A percentile compares a stretch with the other conserved stretches of the same genome.
These are phyloP conservation scores for Corythoichthys haematopterus DNA, from an alignment of 2,113 vertebrate genomes.

Conservation along the genomic window DNA sequence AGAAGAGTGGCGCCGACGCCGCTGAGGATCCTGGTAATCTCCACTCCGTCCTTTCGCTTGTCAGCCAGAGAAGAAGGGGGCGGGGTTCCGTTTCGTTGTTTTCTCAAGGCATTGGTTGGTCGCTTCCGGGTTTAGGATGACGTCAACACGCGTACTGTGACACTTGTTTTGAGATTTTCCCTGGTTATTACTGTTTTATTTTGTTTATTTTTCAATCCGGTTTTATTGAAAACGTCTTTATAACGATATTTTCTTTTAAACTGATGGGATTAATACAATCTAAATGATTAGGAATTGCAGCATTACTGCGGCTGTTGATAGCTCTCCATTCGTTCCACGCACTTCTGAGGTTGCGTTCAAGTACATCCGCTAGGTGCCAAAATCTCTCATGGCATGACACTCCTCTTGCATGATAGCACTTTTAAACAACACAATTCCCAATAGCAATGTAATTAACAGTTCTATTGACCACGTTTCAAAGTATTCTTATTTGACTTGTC, in stretches of 20 bases:
- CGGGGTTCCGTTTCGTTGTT: constrained; percentile 31
- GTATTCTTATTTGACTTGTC: background rate
- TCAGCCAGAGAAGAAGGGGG: constrained; percentile 57
- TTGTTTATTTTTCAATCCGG: background rate
- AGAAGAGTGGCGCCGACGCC: constrained; percentile 25
- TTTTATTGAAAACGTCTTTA: background rate
- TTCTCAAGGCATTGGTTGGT: constrained; percentile 41
- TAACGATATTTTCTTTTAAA: background rate
- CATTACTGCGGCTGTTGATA: background rate
- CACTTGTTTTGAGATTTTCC: background rate
- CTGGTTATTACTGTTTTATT: background rate
- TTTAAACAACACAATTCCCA: background rate
- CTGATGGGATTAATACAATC: background rate
- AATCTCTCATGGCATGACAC: background rate
- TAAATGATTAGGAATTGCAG: background rate
- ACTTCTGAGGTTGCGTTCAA: background rate
- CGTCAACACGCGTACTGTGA: background rate
- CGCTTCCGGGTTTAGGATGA: constrained; percentile 65
- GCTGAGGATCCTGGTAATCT: constrained; percentile 61
- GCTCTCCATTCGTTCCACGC: background rate
- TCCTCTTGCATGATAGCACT: background rate
- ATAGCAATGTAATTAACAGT: background rate
- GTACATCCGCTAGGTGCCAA: background rate
- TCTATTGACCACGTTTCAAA: background rate
- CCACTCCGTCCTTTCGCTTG: constrained; percentile 54